A percentile compares a stretch with the other conserved stretches of the same genome.
These are phyloP conservation scores for Marmota flaviventris DNA, from an alignment of 2,113 vertebrate genomes.

Conservation along the genomic window DNA sequence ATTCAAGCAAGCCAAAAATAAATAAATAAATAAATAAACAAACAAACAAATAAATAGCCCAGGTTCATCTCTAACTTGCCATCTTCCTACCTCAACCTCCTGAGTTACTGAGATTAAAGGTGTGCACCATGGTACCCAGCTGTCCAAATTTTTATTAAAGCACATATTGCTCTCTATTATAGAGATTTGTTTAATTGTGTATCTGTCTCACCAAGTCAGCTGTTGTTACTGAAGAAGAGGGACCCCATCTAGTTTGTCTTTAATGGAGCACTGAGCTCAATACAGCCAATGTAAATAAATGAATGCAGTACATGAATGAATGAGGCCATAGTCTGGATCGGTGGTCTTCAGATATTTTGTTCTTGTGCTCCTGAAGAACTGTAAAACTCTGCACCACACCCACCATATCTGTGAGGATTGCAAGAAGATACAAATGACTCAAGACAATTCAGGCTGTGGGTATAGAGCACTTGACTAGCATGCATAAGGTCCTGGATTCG, in stretches of 20 bases:
- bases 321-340: not conserved
- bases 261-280: not conserved
- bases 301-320: not conserved
- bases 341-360: not conserved
- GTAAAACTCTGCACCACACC: not conserved
- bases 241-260: not conserved
- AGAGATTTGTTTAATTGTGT: not conserved
- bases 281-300: not conserved
- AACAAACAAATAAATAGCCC: too few relatives aligned
- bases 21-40: too few relatives aligned
- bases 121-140: too few relatives aligned
- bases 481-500: not conserved
- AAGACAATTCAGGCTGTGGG: not conserved
- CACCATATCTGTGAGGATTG: not conserved
- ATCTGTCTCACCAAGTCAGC: not conserved
- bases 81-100: too few relatives aligned
- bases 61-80: too few relatives aligned
- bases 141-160: not conserved
- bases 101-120: too few relatives aligned
- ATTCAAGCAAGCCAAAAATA: too few relatives aligned
- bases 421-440: slow-evolving; percentile 7
- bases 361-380: not conserved
- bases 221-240: not conserved
- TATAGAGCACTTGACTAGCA: not conserved
- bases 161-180: not conserved